Percentiles rank a stretch among this genome's conserved stretches.
These are phyloP conservation scores for Lerema accius DNA, from an alignment of 1,140 invertebrate genomes.

Conservation along the genomic window DNA sequence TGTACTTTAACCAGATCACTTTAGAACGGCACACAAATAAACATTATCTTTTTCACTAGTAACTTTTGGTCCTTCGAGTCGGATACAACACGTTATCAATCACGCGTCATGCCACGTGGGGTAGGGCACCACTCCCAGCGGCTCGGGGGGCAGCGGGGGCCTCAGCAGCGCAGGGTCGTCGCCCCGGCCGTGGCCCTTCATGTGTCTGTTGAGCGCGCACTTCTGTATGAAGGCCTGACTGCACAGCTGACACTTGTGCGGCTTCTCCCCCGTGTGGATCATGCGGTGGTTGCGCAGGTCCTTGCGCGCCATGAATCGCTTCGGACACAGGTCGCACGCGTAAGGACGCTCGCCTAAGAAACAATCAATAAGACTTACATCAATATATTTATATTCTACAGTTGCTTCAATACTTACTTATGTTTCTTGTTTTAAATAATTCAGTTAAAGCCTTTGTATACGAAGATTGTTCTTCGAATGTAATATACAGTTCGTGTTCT, in stretches of 20 bases:
- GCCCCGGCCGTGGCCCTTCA: conserved; percentile 86
- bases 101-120: conserved; percentile 53
- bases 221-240: conserved; percentile 84
- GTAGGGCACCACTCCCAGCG: background rate
- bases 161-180: conserved; percentile 2
- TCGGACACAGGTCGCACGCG: conserved; percentile 85
- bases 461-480: too few relatives aligned
- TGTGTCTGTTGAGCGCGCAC: conserved; percentile 93
- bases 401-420: too few relatives aligned
- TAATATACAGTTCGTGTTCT: too few relatives aligned
- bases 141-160: background rate
- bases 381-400: too few relatives aligned
- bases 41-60: too few relatives aligned
- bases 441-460: too few relatives aligned
- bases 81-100: too few relatives aligned
- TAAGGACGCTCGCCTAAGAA: conserved; percentile 87
- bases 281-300: conserved; percentile 82
- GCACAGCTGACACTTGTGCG: conserved; percentile 85
- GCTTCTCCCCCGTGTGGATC: conserved; percentile 86
- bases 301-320: conserved; percentile 75
- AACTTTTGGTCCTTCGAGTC: too few relatives aligned
- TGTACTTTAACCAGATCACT: too few relatives aligned
- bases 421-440: too few relatives aligned
- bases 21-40: too few relatives aligned
- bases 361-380: too few relatives aligned